phyloP scores from a whole-genome alignment of 1,140 invertebrate genomes.

The Anthonomus grandis region DNA sequence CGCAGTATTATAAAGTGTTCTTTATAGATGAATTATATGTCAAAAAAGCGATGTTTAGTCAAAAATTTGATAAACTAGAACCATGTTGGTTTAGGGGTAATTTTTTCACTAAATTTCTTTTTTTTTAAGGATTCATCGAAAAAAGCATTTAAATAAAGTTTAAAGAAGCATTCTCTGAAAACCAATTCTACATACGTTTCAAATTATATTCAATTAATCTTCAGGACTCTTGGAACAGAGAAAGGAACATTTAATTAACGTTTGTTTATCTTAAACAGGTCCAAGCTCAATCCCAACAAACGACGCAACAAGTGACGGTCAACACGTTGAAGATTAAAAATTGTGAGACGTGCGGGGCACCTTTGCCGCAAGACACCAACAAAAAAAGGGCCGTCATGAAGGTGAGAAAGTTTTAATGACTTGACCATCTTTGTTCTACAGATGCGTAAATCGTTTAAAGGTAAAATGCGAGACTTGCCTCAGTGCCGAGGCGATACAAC shows the following conservation, averaged over 20 bases:
- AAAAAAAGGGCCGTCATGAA: conserved; percentile 49
- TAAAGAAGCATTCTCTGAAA: too few species aligned
- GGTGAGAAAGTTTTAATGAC: too few species aligned
- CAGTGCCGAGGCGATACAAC: conserved; percentile 46
- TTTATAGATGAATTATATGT: too few species aligned
- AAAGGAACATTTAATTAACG: not conserved
- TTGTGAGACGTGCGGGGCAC: conserved; percentile 51
- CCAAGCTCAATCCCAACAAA: conserved; percentile 36
- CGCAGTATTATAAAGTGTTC: too few species aligned
- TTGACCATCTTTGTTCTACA: not conserved
- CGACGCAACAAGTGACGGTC: conserved; percentile 41
- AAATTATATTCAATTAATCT: too few species aligned
- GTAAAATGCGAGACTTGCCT: conserved; percentile 47
- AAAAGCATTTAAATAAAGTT: too few species aligned
- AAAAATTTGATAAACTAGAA: too few species aligned
- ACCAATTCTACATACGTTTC: too few species aligned
- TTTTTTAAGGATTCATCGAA: too few species aligned
- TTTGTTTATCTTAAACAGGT: conserved; percentile 32
- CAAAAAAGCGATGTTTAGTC: too few species aligned
- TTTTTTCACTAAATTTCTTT: too few species aligned
- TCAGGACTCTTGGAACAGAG: not conserved
- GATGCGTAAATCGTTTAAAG: conserved; percentile 2
- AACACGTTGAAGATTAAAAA: conserved; percentile 49
- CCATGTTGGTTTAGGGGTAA: too few species aligned
- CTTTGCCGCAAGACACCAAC: conserved; percentile 47